phyloP scores from a whole-genome alignment of 2,113 vertebrate genomes.

The Progne subis region DNA sequence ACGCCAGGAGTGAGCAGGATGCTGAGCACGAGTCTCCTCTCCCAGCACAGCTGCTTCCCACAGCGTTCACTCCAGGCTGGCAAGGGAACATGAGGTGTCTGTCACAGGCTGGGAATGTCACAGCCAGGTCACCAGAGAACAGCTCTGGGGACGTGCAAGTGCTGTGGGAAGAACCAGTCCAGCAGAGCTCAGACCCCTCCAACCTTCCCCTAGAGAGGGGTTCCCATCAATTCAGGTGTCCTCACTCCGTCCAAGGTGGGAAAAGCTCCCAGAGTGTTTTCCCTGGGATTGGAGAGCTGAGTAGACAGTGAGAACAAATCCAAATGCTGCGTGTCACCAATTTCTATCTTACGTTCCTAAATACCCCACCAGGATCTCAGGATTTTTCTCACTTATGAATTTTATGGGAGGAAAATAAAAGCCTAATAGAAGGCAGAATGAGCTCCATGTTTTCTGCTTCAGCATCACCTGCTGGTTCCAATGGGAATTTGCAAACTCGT shows the following conservation, averaged over 20 bases:
- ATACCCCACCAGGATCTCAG: background rate
- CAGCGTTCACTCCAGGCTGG: rapidly evolving
- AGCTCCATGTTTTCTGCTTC: slow-evolving; percentile 58
- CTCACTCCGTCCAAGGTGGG: background rate
- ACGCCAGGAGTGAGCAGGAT: rapidly evolving
- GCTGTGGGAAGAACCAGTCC: background rate
- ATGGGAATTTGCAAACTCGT: slow-evolving; percentile 36
- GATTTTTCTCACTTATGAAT: background rate
- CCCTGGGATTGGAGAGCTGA: background rate
- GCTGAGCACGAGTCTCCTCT: background rate
- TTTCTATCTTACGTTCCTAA: background rate
- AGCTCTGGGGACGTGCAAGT: background rate
- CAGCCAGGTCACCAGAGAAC: background rate
- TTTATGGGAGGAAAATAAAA: slow-evolving; percentile 8
- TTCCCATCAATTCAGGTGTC: background rate
- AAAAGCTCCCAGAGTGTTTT: background rate
- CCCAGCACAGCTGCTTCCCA: background rate
- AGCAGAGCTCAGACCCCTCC: background rate
- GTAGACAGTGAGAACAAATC: background rate
- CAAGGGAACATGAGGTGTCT: background rate
- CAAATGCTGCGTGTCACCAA: background rate
- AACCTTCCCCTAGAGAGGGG: background rate
- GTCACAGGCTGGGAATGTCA: background rate
- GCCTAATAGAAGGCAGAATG: background rate
- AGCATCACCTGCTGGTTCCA: slow-evolving; percentile 65